phyloP scores from a whole-genome alignment of 2,797 vertebrate genomes.

The Dendrocincla tyrannina region DNA sequence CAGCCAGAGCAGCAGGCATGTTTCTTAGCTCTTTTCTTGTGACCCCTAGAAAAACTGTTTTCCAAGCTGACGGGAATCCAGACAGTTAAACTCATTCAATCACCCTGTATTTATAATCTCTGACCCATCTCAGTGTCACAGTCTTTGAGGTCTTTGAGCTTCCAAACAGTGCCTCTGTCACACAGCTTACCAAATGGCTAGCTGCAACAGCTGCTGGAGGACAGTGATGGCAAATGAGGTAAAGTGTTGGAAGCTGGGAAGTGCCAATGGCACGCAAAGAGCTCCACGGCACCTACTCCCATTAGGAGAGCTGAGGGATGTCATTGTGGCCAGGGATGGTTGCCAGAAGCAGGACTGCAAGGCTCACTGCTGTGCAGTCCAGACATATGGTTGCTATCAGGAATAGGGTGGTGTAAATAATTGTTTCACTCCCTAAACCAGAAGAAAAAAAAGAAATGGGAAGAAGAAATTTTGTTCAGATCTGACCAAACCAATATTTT shows the following conservation, averaged over 20 bases:
- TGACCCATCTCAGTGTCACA: not conserved
- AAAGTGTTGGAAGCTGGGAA: not conserved
- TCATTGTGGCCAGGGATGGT: slow-evolving; percentile 14
- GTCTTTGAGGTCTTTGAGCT: not conserved
- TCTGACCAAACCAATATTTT: not conserved
- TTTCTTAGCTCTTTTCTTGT: not conserved
- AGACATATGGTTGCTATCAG: slow-evolving; percentile 65
- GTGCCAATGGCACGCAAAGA: not conserved
- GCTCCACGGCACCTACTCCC: slow-evolving; percentile 16
- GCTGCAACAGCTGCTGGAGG: not conserved
- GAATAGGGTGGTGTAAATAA: slow-evolving; percentile 19
- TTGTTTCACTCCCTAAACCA: slow-evolving; percentile 47
- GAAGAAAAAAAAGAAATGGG: not conserved
- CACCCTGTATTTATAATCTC: not conserved
- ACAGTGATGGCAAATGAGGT: not conserved
- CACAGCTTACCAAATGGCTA: not conserved
- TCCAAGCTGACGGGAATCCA: not conserved
- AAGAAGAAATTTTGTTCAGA: not conserved
- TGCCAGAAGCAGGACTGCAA: slow-evolving; percentile 50
- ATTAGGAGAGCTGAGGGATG: not conserved
- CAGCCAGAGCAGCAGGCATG: not conserved
- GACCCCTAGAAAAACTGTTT: not conserved
- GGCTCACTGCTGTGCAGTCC: slow-evolving; percentile 26
- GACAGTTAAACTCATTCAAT: not conserved
- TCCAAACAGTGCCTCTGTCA: not conserved